Percentiles rank a stretch among this genome's conserved stretches.
These are phyloP conservation scores for Gymnocheta viridis DNA, from an alignment of 2,888 invertebrate genomes.

Conservation along the genomic window DNA sequence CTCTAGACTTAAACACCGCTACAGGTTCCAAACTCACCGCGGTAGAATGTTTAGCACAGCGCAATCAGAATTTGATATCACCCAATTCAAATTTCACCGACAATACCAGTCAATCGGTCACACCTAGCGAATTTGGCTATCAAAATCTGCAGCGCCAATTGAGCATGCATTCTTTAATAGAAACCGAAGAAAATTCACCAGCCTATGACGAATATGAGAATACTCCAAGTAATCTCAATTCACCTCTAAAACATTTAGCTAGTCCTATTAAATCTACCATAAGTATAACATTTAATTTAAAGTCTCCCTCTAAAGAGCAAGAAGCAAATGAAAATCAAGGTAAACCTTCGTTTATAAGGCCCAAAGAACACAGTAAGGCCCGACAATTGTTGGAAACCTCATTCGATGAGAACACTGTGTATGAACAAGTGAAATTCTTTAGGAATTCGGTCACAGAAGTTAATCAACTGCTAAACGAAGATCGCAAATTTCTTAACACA, in stretches of 20 bases:
- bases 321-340: constrained; percentile 81
- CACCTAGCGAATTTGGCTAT: constrained; percentile 82
- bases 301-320: constrained; percentile 83
- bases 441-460: constrained; percentile 89
- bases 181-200: constrained; percentile 80
- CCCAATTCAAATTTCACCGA: constrained; percentile 81
- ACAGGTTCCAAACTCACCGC: constrained; percentile 71
- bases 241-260: constrained; percentile 75
- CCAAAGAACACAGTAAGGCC: constrained; percentile 67
- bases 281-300: constrained; percentile 86
- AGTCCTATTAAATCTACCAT: constrained; percentile 88
- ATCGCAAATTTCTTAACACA: constrained; percentile 65
- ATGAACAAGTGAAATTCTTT: constrained; percentile 90
- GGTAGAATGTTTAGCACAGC: constrained; percentile 46
- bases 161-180: constrained; percentile 80
- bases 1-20: constrained; percentile 79
- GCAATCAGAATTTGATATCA: constrained; percentile 73
- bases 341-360: constrained; percentile 72
- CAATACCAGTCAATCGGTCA: constrained; percentile 82
- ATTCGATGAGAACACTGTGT: constrained; percentile 84
- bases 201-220: constrained; percentile 80
- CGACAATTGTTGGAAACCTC: constrained; percentile 84
- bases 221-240: constrained; percentile 78
- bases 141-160: constrained; percentile 81
- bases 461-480: constrained; percentile 84